Evolutionary conservation across 2,888 invertebrate species (phyloP), one percentile per base, ranked within the genome.

Genomic region (Epinotia brunnichana): DNA sequence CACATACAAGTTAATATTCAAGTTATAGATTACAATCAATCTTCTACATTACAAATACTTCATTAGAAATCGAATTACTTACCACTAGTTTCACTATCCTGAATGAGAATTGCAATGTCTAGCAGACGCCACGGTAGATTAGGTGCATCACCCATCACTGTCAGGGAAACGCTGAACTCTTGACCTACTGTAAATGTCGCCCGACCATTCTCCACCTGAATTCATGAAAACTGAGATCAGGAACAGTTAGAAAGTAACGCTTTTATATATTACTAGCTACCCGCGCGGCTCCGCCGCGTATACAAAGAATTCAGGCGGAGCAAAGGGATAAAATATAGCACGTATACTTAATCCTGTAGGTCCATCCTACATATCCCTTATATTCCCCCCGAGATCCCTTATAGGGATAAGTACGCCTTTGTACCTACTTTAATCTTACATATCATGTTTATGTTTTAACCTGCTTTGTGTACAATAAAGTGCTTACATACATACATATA

Each of bases 31-130:
- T 48, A 48, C 48, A 48, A 48, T n/a, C 4, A n/a, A 13, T 4
- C 13, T 15, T 21, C 24, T 29, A 72, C 9, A 35, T 35, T 35
- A 35, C 35, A 35, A 35, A 24, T 11, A 24, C 35, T 35, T 35
- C 9, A 54, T 56, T n/a, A 56, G 24, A 35, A 19, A 29, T 54
- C 17, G 9, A 7, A 17, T 35, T 44, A 76, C 78, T 81, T 86
- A 96, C 97, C 97, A 83, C 99, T 98, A 69, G 98, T 99, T 93
- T 99, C 99, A 88, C 97, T 97, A 84, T 99, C 99, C 86, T 99
- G 98, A 2, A 99, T 99, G 15, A 99, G 94, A 81, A 99, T 97
- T 81, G 98, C 97, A 78, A 99, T 97, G 87, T 99, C 98, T 73
- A 99, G 93, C 68, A 99, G 94, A 66, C 98, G 95, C 99, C 99